Percentiles rank a stretch among this genome's conserved stretches.
phyloP scores from a whole-genome alignment of 1,140 invertebrate genomes.

The Diuraphis noxia region DNA sequence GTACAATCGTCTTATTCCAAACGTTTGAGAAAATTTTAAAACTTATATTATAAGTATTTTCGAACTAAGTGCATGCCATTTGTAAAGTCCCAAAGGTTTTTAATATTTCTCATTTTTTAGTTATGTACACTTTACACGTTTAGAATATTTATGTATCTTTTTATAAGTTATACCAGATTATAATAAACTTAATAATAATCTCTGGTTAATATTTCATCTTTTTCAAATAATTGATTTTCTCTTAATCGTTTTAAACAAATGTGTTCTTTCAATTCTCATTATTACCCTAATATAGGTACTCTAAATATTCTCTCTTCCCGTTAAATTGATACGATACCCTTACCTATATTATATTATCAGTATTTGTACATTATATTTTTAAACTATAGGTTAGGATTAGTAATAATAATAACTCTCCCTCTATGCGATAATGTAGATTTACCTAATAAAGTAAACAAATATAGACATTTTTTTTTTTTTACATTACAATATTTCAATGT shows the following conservation, averaged over 20 bases:
- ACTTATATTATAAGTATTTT: conserved; percentile 28
- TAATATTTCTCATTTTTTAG: background rate
- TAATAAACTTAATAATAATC: background rate
- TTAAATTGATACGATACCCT: background rate
- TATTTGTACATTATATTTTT: background rate
- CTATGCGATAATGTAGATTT: background rate
- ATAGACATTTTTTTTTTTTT: background rate
- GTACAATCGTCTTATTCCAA: background rate
- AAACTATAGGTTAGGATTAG: background rate
- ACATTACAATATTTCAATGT: background rate
- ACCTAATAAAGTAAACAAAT: background rate
- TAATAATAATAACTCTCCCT: too few species aligned
- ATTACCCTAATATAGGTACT: background rate
- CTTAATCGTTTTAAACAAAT: background rate
- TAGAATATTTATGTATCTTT: background rate
- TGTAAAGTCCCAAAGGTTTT: conserved; percentile 6
- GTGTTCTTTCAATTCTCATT: background rate
- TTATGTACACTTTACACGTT: background rate
- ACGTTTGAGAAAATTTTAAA: conserved; percentile 32
- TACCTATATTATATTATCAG: background rate
- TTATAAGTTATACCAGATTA: background rate
- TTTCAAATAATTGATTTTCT: background rate
- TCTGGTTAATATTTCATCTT: background rate
- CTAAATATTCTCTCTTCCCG: background rate
- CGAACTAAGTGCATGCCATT: conserved; percentile 22